Evolutionary conservation across 2,888 invertebrate genomes (phyloP).

Genomic region (Nyleta sp.): DNA sequence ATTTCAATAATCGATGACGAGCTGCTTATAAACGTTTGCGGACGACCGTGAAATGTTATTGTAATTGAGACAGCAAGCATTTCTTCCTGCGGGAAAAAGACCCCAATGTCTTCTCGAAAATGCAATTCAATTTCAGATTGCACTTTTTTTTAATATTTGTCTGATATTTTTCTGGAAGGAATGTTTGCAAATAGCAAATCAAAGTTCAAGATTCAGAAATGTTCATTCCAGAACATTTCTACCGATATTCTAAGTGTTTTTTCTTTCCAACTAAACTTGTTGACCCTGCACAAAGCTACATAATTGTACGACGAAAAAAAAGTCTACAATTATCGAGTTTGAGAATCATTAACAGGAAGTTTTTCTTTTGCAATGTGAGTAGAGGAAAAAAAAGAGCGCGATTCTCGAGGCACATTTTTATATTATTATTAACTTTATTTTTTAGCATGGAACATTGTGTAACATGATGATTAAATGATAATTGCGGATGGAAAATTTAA

Average conservation of each 20-base stretch:
- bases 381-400: slow-evolving; percentile 21
- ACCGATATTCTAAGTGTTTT: no score
- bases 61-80: no score
- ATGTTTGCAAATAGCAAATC: no score
- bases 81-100: no score
- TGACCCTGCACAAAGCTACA: no score
- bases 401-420: slow-evolving; percentile 22
- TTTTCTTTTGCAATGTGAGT: slow-evolving; percentile 21
- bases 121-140: no score
- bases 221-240: no score
- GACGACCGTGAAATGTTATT: slow-evolving; percentile 18
- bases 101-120: no score
- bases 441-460: slow-evolving; percentile 31
- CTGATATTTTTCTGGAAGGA: no score
- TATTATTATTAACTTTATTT: slow-evolving; percentile 26
- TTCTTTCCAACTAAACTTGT: no score
- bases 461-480: slow-evolving; percentile 53
- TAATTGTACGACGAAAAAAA: slow-evolving; percentile 11
- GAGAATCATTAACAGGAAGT: slow-evolving; percentile 10
- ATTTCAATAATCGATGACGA: slow-evolving; percentile 60
- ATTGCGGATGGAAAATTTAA: slow-evolving; percentile 28
- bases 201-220: no score
- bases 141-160: no score
- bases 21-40: slow-evolving; percentile 44
- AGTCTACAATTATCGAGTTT: slow-evolving; percentile 23